These are phyloP conservation scores for Mesorhabditis belari DNA, from an alignment of 2,888 invertebrate genomes.

Conservation along the genomic window DNA sequence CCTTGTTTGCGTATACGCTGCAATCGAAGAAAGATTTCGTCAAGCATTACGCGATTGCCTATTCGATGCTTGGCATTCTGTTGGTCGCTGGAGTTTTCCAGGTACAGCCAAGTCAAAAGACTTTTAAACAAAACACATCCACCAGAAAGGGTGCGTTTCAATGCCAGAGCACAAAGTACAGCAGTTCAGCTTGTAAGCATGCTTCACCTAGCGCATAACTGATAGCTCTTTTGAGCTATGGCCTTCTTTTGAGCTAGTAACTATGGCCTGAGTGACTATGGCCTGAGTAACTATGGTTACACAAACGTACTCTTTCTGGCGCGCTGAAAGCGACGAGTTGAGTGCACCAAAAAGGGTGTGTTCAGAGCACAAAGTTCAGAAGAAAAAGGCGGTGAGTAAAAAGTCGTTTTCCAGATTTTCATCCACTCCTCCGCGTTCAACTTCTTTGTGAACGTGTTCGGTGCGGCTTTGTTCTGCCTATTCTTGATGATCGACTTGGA, in stretches of 20 bases:
- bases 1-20: slow-evolving; percentile 74
- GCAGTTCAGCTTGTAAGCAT: neutral
- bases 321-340: slow-evolving; percentile 4
- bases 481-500: slow-evolving; percentile 80
- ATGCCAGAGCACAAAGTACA: too few species aligned
- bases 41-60: slow-evolving; percentile 61
- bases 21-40: slow-evolving; percentile 80
- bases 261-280: too few species aligned
- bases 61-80: slow-evolving; percentile 58
- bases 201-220: too few species aligned
- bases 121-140: neutral
- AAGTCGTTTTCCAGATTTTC: slow-evolving; percentile 62
- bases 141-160: too few species aligned
- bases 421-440: slow-evolving; percentile 69
- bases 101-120: slow-evolving; percentile 45
- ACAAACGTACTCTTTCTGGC: too few species aligned
- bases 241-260: too few species aligned
- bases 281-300: too few species aligned
- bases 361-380: neutral
- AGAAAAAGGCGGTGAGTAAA: neutral
- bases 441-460: slow-evolving; percentile 67
- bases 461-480: slow-evolving; percentile 68
- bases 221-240: too few species aligned
- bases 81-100: slow-evolving; percentile 68
- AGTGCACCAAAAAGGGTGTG: too few species aligned